Evolutionary conservation across 1,140 invertebrate species (phyloP), one percentile per base, ranked within the genome.

Genomic region (Drosophila ironensis): DNA sequence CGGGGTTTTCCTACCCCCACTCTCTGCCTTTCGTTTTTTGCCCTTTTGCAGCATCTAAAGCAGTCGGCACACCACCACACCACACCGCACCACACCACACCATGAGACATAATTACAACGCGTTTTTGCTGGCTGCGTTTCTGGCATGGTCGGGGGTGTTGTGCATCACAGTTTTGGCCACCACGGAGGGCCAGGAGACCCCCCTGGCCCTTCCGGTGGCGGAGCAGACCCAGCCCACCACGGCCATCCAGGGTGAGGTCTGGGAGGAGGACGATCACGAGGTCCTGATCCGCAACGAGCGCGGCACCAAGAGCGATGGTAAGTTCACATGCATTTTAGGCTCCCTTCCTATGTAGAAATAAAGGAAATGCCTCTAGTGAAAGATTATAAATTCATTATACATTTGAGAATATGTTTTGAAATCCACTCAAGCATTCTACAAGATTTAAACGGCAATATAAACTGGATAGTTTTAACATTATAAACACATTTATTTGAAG

Each of bases 221-320:
- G 24, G 87, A 90, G 69, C 72, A 81, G 45, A 89, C 88, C 38
- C 78, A 82, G 60, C 87, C 88, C 38, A 89, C 88, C 24, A 86
- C 86, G 33, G 63, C 76, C 24, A 63, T 81, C 30, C 87, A 86
- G 40, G 88, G 88, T 5, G 93, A 93, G 73, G 92, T 93, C 19
- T 93, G 93, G 92, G 94, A 95, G 87, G 94, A 95, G 67, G 92
- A 92, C 66, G 94, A 95, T 73, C 94, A 93, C 81, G 95, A 95
- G 88, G 92, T 95, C 17, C 92, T 95, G 61, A 94, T 95, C 71
- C 92, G 95, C 63, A 94, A 92, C 71, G 93, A 94, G 87, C 92
- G 95, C 37, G 94, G 94, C 33, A 93, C 94, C 89, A 95, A 95
- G 67, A 89, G 81, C 47, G 89, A 89, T 66, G 87, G 87, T 88